Conservation (phyloP, 2,888 invertebrate species). For the Tetrapedia diversipes region DNA sequence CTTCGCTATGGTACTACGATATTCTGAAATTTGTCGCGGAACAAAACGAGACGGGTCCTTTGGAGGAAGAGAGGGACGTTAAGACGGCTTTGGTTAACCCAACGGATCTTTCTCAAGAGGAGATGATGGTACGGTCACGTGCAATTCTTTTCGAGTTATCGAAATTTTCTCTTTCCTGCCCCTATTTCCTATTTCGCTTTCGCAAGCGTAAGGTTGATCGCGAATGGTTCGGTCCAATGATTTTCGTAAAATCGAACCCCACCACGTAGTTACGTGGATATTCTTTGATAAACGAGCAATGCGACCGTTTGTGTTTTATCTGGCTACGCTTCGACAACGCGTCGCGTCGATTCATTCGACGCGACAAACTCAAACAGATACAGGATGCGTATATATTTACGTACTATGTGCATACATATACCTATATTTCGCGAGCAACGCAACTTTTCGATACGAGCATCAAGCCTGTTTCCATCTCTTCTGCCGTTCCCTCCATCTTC, state of each 20-base stretch:
- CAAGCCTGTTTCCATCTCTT: conserved; percentile 5
- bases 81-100: conserved; percentile 26
- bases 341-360: too few species aligned
- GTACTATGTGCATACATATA: too few species aligned
- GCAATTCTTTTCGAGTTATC: conserved; percentile 2
- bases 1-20: conserved; percentile 66
- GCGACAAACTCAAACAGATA: too few species aligned
- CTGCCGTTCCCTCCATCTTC: not conserved
- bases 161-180: conserved; percentile 15
- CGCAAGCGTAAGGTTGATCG: too few species aligned
- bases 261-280: too few species aligned
- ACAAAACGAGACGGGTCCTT: conserved; percentile 45
- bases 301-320: not conserved
- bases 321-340: not conserved
- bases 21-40: conserved; percentile 64
- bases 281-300: accelerated
- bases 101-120: conserved; percentile 42
- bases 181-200: too few species aligned
- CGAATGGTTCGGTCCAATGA: too few species aligned
- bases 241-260: not conserved
- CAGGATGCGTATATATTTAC: too few species aligned
- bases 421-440: conserved; percentile 15
- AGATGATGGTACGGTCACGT: conserved; percentile 53
- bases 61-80: conserved; percentile 37
- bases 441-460: not conserved